Evolutionary conservation across 2,888 invertebrate species (phyloP), one percentile per base, ranked within the genome.

Genomic region (Nycteola revayana): DNA sequence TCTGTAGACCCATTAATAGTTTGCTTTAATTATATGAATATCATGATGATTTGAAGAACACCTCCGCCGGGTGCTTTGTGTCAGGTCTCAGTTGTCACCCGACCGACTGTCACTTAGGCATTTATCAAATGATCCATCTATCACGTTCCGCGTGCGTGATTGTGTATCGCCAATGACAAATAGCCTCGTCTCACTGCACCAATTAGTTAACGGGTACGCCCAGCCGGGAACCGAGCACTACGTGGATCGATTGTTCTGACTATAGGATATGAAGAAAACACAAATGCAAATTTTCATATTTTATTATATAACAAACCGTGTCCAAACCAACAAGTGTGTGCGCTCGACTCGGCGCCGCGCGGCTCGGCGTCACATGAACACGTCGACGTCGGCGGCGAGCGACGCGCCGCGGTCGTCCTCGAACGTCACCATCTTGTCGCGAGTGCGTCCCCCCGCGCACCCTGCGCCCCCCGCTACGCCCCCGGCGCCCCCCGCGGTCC

Each of bases 341-440:
- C 2, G 14, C n/a, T 14, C 2, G 2, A 14, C 14, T 3, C 14
- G 3, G 21, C 21, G 21, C 4, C 4, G 18, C 6, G 9, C 46
- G 90, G 31, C 25, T 28, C 40, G 32, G 29, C 48, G 93, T 95
- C 94, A 95, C 95, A 95, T 95, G 74, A 95, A 95, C 59, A 95
- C 93, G 74, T 94, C 94, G 38, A 92, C 92, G 28, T 80, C 49
- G 56, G 34, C 49, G 36, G 40, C 28, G n/a, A n/a, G n/a, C n/a
- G n/a, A n/a, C n/a, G n/a, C n/a, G 41, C 35, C 24, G 46, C 57
- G 59, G 42, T 57, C 46, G 22, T 48, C 48, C 20, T 48, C 48
- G 20, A 48, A 48, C 30, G 48, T 48, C 5, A 48, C 48, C 48
- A 48, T 41, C 48, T 52, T 48, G 41, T 48, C 94, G 29, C 93